phyloP scores from a whole-genome alignment of 2,888 invertebrate species.

The Netelia virgata region DNA sequence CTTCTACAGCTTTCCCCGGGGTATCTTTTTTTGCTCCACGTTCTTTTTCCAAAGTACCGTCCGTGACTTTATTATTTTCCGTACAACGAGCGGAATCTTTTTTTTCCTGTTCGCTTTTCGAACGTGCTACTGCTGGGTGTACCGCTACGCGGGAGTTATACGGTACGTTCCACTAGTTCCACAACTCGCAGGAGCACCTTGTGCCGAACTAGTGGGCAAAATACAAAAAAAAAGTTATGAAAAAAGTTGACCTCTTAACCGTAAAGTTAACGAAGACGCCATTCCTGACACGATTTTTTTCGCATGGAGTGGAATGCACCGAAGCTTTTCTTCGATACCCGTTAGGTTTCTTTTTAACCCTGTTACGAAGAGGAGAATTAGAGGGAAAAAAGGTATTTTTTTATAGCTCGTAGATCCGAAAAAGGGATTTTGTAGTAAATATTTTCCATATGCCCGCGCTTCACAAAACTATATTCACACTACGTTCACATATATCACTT shows the following conservation, averaged over 20 bases:
- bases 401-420: slow-evolving; percentile 1
- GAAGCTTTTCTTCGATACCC: neutral
- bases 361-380: slow-evolving; percentile 43
- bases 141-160: slow-evolving; percentile 60
- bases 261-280: slow-evolving; percentile 72
- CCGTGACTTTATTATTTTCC: slow-evolving; percentile 66
- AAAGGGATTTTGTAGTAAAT: neutral
- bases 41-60: slow-evolving; percentile 58
- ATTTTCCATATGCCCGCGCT: neutral
- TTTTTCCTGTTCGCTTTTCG: slow-evolving; percentile 34
- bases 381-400: slow-evolving; percentile 17
- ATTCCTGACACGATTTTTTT: slow-evolving; percentile 71
- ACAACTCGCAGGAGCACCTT: slow-evolving; percentile 37
- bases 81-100: slow-evolving; percentile 26
- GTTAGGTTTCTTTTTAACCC: slow-evolving; percentile 55
- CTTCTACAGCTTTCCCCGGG: slow-evolving; percentile 8
- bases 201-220: slow-evolving; percentile 12
- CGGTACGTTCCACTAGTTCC: slow-evolving; percentile 58
- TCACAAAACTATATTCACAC: no score
- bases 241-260: slow-evolving; percentile 77
- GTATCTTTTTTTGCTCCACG: slow-evolving; percentile 11
- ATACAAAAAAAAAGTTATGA: slow-evolving; percentile 66
- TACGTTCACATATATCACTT: neutral
- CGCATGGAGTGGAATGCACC: neutral
- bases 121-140: slow-evolving; percentile 45